Conservation (phyloP, 2,888 invertebrate species). For the Hydrotaea diabolus region DNA sequence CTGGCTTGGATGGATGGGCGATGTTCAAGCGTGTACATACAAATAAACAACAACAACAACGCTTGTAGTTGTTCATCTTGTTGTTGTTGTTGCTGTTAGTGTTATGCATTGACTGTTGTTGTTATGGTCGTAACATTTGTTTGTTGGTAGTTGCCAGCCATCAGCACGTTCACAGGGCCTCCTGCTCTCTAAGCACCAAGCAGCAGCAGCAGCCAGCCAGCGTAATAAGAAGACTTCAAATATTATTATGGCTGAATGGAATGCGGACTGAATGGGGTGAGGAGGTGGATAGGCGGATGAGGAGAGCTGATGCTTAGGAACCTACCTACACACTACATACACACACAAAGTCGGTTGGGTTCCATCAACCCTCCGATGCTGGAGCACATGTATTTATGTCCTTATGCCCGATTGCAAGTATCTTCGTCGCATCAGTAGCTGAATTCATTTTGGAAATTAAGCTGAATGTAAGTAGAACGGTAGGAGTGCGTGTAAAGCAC, state of each 20-base stretch:
- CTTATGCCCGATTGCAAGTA: neutral
- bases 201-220: constrained; percentile 31
- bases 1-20: neutral
- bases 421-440: constrained; percentile 9
- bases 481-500: neutral
- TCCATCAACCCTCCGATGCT: neutral
- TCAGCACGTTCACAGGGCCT: constrained; percentile 42
- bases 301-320: neutral
- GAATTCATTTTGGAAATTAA: constrained; percentile 31
- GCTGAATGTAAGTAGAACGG: constrained; percentile 11
- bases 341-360: neutral
- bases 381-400: neutral
- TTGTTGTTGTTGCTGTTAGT: constrained; percentile 40
- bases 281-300: no score
- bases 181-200: constrained; percentile 4
- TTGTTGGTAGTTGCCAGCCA: constrained; percentile 21
- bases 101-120: constrained; percentile 22
- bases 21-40: neutral
- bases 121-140: constrained; percentile 25
- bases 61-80: constrained; percentile 16
- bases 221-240: constrained; percentile 59
- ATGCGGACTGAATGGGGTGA: neutral
- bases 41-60: constrained; percentile 2
- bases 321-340: neutral
- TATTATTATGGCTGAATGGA: constrained; percentile 47